Evolutionary conservation across 2,888 invertebrate species (phyloP).

Genomic region (Xylota segnis): DNA sequence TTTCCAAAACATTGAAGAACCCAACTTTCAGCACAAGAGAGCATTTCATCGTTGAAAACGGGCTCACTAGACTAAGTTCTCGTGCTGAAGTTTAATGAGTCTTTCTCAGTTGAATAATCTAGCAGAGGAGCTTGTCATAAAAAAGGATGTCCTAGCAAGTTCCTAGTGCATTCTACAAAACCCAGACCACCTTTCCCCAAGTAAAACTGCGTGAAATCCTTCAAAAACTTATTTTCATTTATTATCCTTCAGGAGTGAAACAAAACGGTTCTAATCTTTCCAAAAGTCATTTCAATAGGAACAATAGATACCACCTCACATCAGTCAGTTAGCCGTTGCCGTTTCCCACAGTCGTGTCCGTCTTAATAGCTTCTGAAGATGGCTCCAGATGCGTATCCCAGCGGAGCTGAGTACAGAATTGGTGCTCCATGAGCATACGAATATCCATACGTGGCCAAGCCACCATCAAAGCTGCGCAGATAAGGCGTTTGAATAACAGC

Average conservation of each 20-base stretch:
- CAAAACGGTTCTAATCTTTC: conserved; percentile 68
- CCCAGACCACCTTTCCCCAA: background rate
- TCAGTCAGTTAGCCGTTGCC: conserved; percentile 42
- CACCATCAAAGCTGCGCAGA: conserved; percentile 53
- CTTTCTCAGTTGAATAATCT: too few relatives aligned
- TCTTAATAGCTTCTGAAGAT: conserved; percentile 48
- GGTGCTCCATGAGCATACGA: conserved; percentile 61
- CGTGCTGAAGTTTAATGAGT: too few relatives aligned
- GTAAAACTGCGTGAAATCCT: background rate
- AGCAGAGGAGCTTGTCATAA: too few relatives aligned
- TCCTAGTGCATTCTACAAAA: too few relatives aligned
- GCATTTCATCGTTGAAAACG: too few relatives aligned
- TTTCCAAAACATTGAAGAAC: too few relatives aligned
- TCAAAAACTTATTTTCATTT: conserved; percentile 18
- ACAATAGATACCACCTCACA: conserved; percentile 69
- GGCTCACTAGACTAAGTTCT: too few relatives aligned
- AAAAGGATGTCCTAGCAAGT: too few relatives aligned
- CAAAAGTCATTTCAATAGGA: conserved; percentile 50
- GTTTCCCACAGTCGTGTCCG: background rate
- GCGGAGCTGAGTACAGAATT: conserved; percentile 50
- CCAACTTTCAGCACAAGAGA: too few relatives aligned
- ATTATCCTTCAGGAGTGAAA: conserved; percentile 1
- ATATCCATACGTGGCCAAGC: conserved; percentile 65
- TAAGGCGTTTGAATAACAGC: conserved; percentile 54
- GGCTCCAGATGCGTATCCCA: conserved; percentile 44